A percentile compares a stretch with the other conserved stretches of the same genome.
phyloP scores from a whole-genome alignment of 2,113 vertebrate genomes.

The Proterorhinus semilunaris region DNA sequence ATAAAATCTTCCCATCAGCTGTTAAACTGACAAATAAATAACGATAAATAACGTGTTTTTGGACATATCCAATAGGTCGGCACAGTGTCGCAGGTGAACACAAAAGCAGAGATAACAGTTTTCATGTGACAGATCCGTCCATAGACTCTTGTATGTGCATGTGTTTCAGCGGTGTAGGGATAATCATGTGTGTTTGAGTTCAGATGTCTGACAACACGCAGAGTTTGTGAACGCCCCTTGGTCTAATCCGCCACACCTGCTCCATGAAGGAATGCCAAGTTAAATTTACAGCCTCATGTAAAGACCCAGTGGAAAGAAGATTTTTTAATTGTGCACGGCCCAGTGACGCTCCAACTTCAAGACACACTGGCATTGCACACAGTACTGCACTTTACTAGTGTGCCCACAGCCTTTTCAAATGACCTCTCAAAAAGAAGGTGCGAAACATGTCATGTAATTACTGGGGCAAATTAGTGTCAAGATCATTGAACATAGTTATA shows the following conservation, averaged over 20 bases:
- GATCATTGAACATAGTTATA: no score
- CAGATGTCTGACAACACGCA: constrained; percentile 56
- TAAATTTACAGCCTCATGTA: constrained; percentile 70
- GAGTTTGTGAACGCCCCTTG: constrained; percentile 35
- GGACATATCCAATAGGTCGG: no score
- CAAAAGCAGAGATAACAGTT: no score
- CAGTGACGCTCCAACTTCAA: constrained; percentile 15
- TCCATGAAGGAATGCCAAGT: constrained; percentile 66
- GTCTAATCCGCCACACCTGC: constrained; percentile 74
- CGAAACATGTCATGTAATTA: not conserved
- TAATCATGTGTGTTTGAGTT: constrained; percentile 51
- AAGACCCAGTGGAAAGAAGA: constrained; percentile 55
- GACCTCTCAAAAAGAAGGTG: not conserved
- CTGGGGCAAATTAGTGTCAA: not conserved
- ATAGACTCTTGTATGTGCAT: not conserved
- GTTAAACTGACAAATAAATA: no score
- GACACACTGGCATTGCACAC: constrained; percentile 8
- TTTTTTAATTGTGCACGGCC: constrained; percentile 64
- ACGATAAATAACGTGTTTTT: no score
- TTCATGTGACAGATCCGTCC: not conserved
- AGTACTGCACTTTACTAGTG: not conserved
- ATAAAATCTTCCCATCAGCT: no score
- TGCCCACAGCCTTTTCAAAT: not conserved
- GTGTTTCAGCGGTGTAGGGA: not conserved
- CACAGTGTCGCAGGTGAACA: no score